These are phyloP conservation scores for Botia kubotai DNA, from an alignment of 2,797 vertebrate species.

Conservation along the genomic window DNA sequence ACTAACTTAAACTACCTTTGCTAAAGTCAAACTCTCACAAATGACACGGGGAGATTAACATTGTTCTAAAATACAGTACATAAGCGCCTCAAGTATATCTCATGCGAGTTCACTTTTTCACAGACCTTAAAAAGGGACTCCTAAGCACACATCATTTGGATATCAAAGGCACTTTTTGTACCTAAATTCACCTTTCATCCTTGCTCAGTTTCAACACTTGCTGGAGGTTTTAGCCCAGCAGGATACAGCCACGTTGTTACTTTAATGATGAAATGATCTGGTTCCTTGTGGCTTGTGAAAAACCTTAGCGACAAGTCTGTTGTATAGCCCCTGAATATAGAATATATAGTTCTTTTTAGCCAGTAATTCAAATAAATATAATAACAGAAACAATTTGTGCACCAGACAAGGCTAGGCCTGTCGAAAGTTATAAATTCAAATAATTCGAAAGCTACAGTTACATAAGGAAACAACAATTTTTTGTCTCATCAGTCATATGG, in stretches of 20 bases:
- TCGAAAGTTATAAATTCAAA: neutral
- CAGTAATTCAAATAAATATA: neutral
- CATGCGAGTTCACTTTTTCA: neutral
- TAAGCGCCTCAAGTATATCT: neutral
- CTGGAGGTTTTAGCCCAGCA: slow-evolving; percentile 26
- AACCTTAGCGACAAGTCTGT: slow-evolving; percentile 15
- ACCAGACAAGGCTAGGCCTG: neutral
- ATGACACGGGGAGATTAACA: neutral
- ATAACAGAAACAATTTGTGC: neutral
- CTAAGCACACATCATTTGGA: slow-evolving; percentile 18
- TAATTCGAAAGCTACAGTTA: neutral
- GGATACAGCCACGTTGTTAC: slow-evolving; percentile 16
- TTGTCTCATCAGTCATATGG: neutral
- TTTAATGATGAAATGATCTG: slow-evolving; percentile 33
- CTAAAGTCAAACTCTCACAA: neutral
- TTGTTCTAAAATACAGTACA: slow-evolving; percentile 1
- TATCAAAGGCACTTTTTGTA: slow-evolving; percentile 43
- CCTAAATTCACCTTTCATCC: slow-evolving; percentile 42
- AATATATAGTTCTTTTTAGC: neutral
- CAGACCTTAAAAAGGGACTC: neutral
- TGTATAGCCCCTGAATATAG: neutral
- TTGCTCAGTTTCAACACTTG: slow-evolving; percentile 11
- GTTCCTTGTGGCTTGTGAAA: slow-evolving; percentile 20
- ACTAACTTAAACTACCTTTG: neutral
- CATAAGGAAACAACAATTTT: neutral